Evolutionary conservation across 1,140 invertebrate genomes (phyloP), one percentile per base, ranked within the genome.

Genomic region (Caerostris extrusa): DNA sequence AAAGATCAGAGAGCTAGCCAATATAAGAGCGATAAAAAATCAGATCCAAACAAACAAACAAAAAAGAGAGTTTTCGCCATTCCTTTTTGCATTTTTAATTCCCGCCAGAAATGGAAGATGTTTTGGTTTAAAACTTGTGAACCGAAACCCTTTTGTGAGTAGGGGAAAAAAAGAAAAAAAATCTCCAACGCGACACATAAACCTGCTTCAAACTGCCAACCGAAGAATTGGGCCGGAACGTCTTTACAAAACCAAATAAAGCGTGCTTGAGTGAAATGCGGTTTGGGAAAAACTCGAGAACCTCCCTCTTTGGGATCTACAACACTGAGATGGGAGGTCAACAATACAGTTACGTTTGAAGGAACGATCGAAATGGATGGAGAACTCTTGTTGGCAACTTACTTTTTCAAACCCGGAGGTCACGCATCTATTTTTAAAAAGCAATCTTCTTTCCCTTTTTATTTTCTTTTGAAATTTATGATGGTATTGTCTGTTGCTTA

Each of bases 211-310:
- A 77, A 50, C 50, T 50, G 71, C 71, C 12, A 34, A 34, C 12
- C 67, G 8, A 50, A 53, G 71, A 77, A 77, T 12, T 19, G 34
- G 71, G 71, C 34, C 71, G 71, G 71, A 77, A 77, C 71, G 71
- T 12, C 34, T 77, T 50, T 53, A 77, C 69, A 50, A 34, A 34
- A 50, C 71, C 50, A 77, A 71, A 77, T 77, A 50, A 12, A 77
- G 34, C 8, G 34, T 10, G 53, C 53, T 50, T 3, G 3, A 50
- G 53, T 50, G 7, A 34, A 77, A 77, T 34, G 34, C 17, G 12
- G 17, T 64, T 64, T 64, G 12, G 10, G 8, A 64, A 17, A 17
- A 64, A 64, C 61, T 17, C 7, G 17, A 64, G 12, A 64, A 64
- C 12, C 34, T 34, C 34, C 34, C 34, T 34, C 34, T 34, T 34